Evolutionary conservation across 2,888 invertebrate genomes (phyloP).

Genomic region (Mimas tiliae): DNA sequence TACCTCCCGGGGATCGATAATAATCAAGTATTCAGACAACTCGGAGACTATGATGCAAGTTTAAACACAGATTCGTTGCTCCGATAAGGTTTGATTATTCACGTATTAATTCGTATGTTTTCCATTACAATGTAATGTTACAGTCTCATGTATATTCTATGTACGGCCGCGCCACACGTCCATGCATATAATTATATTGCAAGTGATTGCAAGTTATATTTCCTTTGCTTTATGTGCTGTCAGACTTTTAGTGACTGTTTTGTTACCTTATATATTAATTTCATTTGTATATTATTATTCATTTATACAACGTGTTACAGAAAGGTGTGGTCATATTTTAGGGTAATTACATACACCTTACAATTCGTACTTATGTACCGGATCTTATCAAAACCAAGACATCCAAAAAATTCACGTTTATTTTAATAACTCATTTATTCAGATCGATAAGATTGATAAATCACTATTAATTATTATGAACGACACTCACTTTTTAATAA

Average conservation of each 20-base stretch:
- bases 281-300: too few relatives aligned
- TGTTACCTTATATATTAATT: not conserved
- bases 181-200: slow-evolving; percentile 18
- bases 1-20: not conserved
- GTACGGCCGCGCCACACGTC: slow-evolving; percentile 6
- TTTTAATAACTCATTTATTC: too few relatives aligned
- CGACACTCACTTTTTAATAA: too few relatives aligned
- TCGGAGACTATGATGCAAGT: not conserved
- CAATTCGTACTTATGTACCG: too few relatives aligned
- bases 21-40: not conserved
- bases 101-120: slow-evolving; percentile 20
- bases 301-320: too few relatives aligned
- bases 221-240: slow-evolving; percentile 17
- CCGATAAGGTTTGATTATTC: slow-evolving; percentile 14
- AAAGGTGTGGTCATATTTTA: too few relatives aligned
- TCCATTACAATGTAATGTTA: slow-evolving; percentile 15
- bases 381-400: too few relatives aligned
- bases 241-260: not conserved
- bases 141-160: slow-evolving; percentile 21
- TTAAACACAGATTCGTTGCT: slow-evolving; percentile 7
- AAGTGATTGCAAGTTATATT: slow-evolving; percentile 15
- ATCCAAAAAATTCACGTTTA: too few relatives aligned
- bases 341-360: too few relatives aligned
- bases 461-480: too few relatives aligned
- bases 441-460: too few relatives aligned